Evolutionary conservation across 2,113 vertebrate species (phyloP).

Genomic region (Probosciger aterrimus): DNA sequence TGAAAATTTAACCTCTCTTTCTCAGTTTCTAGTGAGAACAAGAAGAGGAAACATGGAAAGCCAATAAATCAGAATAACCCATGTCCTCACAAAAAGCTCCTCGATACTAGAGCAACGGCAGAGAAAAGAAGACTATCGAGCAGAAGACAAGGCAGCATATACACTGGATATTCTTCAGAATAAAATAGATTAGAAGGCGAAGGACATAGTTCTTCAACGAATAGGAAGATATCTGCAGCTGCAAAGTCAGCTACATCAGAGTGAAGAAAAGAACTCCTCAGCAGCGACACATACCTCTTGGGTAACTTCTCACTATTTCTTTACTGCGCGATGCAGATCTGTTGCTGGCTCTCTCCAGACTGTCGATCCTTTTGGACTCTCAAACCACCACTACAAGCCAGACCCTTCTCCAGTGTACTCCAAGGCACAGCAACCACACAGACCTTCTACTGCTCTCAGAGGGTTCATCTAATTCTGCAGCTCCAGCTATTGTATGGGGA

Average conservation of each 20-base stretch:
- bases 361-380: background rate
- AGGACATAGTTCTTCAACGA: background rate
- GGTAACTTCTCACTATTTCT: background rate
- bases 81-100: background rate
- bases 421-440: background rate
- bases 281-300: background rate
- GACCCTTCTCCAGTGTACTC: background rate
- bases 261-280: background rate
- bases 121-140: background rate
- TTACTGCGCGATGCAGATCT: background rate
- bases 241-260: background rate
- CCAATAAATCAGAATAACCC: background rate
- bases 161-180: background rate
- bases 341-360: background rate
- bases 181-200: background rate
- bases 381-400: background rate
- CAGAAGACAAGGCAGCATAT: background rate
- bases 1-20: background rate
- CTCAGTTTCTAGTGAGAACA: background rate
- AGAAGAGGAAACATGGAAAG: background rate
- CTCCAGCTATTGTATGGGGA: background rate
- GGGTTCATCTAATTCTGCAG: background rate
- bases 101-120: background rate
- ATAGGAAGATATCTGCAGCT: background rate
- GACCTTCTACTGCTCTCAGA: background rate